Evolutionary conservation across 2,113 vertebrate species (phyloP), one percentile per base, ranked within the genome.

Genomic region (Xiphorhynchus elegans): DNA sequence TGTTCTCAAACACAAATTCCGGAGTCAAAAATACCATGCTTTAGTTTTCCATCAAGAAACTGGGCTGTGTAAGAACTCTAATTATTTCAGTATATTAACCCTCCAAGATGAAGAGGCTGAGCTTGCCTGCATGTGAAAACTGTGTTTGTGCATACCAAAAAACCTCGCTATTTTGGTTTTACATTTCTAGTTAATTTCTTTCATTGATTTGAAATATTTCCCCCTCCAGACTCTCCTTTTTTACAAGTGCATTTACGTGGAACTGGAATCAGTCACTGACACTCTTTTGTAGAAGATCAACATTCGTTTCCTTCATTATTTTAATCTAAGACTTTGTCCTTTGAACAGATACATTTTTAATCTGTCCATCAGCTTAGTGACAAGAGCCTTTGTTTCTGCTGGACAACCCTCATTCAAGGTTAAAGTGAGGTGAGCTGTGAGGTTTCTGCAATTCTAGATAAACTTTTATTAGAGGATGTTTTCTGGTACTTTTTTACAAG

Each of bases 1-100:
- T 64, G 60, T 60, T 87, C 87, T 84, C 84, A 84, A 90, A 60
- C 29, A 72, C 64, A 58, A 81, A 82, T 95, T 89, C 72, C 88
- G 47, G 37, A 76, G 58, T 76, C 24, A 90, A 92, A 80, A 91
- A 75, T n/a, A 33, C 5, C 16, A 46, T 83, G 60, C 42, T 90
- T 95, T 81, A 63, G 24, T 75, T 95, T 92, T 78, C 60, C 73
- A 59, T 28, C 42, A 59, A 31, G 60, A 55, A 83, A 58, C 18
- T 9, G 26, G 46, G 19, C 47, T 84, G 47, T 33, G 35, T n/a
- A 53, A 81, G 73, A 70, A 44, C 21, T 62, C 59, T 40, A 59
- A 44, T 64, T 90, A 74, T 79, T 87, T 74, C 50, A 35, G 72
- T 7, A 5, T 11, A 17, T 66, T 75, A 73, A 39, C 53, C 5